Evolutionary conservation across 2,113 vertebrate genomes (phyloP), one percentile per base, ranked within the genome.

Genomic region (Scomber colias): DNA sequence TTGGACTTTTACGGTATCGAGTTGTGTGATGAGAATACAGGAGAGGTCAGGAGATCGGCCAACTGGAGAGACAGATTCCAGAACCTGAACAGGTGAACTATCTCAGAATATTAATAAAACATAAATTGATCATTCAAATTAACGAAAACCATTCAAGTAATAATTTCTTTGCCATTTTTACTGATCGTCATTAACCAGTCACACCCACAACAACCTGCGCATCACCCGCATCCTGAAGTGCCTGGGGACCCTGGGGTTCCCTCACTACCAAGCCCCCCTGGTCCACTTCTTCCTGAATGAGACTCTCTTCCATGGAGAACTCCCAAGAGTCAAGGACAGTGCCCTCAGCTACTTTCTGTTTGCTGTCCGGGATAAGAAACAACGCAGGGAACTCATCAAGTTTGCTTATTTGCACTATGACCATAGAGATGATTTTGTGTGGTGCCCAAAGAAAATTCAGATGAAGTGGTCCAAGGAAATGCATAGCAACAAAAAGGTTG

Each of bases 191-290:
- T 45, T 57, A 46, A 71, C 35, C 90, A 98, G 96, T 16, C 90
- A 78, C 79, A 91, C 93, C 75, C 97, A 98, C 83, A 99, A 98
- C 94, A 97, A 95, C 83, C 88, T 97, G 59, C 96, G 96, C 69
- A 97, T 99, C 84, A 98, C 97, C 0, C 96, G 97, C 60, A 97
- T 99, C 86, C 94, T 98, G 79, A 99, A 99, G 95, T 97, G 97
- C 68, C 94, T 96, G 89, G 98, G 97, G 1, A 96, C 95, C 79
- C 93, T 99, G 93, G 97, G 96, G 2, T 96, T 94, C 16, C 65
- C 65, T 30, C 91, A 85, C 71, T 97, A 95, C 88, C 97, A 98
- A 91, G 95, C 90, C 2, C 96, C 96, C 0, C 94, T 99, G 91
- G 97, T 96, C 0, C 93, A 11, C 49, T 98, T 99, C 94, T 98